Percentiles rank a stretch among this genome's conserved stretches.
Evolutionary conservation across 2,113 vertebrate species (phyloP).

Genomic region (Balaeniceps rex): DNA sequence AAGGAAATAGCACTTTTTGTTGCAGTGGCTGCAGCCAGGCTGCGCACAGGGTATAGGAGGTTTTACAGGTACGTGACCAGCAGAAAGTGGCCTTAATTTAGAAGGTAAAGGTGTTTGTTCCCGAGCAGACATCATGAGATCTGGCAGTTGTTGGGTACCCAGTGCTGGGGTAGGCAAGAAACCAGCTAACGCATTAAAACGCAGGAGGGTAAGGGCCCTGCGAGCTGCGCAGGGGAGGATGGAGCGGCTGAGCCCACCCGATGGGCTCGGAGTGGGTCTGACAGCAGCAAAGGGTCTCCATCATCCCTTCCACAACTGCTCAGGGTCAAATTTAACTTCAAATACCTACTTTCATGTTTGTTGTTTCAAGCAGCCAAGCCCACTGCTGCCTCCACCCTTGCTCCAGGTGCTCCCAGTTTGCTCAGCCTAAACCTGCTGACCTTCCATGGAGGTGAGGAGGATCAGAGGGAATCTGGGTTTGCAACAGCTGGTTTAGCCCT

Average conservation of each 20-base stretch:
- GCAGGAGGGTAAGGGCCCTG: accelerated
- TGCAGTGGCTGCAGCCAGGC: not conserved
- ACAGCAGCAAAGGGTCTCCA: not conserved
- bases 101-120: not conserved
- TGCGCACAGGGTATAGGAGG: not conserved
- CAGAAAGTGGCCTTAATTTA: not conserved
- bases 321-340: not conserved
- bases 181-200: not conserved
- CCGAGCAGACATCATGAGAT: not conserved
- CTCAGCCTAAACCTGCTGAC: not conserved
- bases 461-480: not conserved
- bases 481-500: not conserved
- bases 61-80: not conserved
- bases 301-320: not conserved
- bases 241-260: not conserved
- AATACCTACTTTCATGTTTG: not conserved
- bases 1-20: not conserved
- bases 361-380: not conserved
- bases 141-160: not conserved
- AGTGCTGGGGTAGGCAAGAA: not conserved
- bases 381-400: not conserved
- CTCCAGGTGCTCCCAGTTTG: not conserved
- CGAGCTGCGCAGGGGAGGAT: not conserved
- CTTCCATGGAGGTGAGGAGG: not conserved
- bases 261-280: accelerated